Conservation (phyloP, 2,113 vertebrate genomes). For the Phalacrocorax pelagicus region DNA sequence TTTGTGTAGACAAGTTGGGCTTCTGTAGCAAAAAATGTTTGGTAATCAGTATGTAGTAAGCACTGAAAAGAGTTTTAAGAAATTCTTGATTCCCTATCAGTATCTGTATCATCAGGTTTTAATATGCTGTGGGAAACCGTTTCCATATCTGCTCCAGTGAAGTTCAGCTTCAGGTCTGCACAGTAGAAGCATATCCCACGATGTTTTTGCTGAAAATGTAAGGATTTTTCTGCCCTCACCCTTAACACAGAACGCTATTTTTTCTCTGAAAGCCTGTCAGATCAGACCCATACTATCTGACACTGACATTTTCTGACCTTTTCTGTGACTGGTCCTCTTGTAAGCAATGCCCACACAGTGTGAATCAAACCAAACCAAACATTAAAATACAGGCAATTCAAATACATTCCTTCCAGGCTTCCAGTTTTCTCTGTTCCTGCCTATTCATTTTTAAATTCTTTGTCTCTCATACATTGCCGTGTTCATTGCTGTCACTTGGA, state of each 20-base stretch:
- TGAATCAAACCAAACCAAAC: slow-evolving; percentile 47
- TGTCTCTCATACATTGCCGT: background rate
- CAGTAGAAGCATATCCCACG: background rate
- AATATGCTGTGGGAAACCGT: background rate
- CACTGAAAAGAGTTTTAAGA: background rate
- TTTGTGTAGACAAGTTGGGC: background rate
- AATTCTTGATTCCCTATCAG: background rate
- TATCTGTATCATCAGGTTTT: background rate
- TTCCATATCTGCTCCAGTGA: background rate
- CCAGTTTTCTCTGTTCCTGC: slow-evolving; percentile 31
- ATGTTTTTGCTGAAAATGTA: background rate
- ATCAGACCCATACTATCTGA: background rate
- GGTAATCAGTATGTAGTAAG: background rate
- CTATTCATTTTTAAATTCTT: slow-evolving; percentile 35
- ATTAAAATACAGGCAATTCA: background rate
- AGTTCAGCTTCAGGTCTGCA: background rate
- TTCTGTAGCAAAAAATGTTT: background rate
- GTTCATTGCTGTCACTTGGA: slow-evolving; percentile 15
- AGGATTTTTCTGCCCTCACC: background rate
- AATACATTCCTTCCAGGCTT: slow-evolving; percentile 18
- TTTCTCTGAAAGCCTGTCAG: background rate
- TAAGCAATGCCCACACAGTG: background rate
- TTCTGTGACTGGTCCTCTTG: background rate
- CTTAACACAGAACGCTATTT: background rate
- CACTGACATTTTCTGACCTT: slow-evolving; percentile 39